These are phyloP conservation scores for Pelobates cultripes DNA, from an alignment of 2,797 vertebrate genomes.

Conservation along the genomic window DNA sequence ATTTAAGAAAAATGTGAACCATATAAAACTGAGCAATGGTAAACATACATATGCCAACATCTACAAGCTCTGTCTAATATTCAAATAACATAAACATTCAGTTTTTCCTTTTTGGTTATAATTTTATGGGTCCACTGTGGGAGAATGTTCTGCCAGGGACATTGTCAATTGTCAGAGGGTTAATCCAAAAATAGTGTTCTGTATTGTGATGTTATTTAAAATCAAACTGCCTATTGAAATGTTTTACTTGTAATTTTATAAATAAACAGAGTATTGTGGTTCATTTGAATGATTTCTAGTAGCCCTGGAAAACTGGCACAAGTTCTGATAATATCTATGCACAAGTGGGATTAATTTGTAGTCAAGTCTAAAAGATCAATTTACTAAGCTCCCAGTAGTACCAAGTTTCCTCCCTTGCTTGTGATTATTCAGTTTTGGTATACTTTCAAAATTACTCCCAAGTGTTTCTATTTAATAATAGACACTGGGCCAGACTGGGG, in stretches of 20 bases:
- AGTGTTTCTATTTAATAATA: too few species aligned
- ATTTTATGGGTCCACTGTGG: conserved; percentile 25
- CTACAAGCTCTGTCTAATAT: not conserved
- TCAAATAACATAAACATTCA: not conserved
- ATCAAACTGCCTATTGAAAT: not conserved
- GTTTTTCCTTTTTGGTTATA: not conserved
- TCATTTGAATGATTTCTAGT: too few species aligned
- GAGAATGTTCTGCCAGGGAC: conserved; percentile 31
- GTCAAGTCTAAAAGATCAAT: too few species aligned
- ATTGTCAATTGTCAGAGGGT: conserved; percentile 1
- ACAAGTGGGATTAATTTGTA: too few species aligned
- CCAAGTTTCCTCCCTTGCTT: too few species aligned
- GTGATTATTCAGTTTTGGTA: too few species aligned
- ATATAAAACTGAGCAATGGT: not conserved
- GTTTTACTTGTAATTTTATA: conserved; percentile 11
- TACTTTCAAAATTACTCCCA: too few species aligned
- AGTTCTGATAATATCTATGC: too few species aligned
- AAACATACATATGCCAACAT: not conserved
- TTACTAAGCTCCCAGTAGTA: too few species aligned
- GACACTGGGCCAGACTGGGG: too few species aligned
- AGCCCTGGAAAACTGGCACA: too few species aligned
- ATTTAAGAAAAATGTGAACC: too few species aligned
- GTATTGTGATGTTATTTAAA: conserved; percentile 24
- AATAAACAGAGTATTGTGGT: conserved; percentile 1
- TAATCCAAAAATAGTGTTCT: conserved; percentile 11